Conservation (phyloP, 2,888 invertebrate genomes). For the Melinaea marsaeus region DNA sequence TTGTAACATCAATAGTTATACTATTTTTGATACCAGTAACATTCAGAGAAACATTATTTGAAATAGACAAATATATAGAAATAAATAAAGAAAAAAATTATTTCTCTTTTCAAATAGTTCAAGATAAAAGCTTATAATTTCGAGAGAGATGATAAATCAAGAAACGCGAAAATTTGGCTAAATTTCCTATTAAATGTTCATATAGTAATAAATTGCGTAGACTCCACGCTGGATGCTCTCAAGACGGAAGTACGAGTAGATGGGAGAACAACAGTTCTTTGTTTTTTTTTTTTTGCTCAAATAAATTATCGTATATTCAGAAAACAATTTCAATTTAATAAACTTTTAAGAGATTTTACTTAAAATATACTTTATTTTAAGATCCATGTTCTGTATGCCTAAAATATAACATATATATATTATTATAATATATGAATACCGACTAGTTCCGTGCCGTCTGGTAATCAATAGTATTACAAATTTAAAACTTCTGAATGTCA, state of each 20-base stretch:
- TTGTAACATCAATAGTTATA: no score
- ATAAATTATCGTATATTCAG: neutral
- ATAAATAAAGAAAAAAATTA: neutral
- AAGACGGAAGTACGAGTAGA: slow-evolving; percentile 7
- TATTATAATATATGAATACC: no score
- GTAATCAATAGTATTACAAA: no score
- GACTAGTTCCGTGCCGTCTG: no score
- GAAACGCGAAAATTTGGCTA: slow-evolving; percentile 4
- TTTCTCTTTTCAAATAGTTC: neutral
- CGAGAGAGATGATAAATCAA: neutral
- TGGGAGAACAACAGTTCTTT: neutral
- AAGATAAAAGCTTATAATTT: neutral
- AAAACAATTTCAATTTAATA: neutral
- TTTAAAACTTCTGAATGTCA: no score
- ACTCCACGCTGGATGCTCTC: slow-evolving; percentile 9
- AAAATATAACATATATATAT: no score
- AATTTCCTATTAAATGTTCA: slow-evolving; percentile 8
- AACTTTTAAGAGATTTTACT: no score
- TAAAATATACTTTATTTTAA: no score
- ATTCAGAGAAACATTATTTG: neutral
- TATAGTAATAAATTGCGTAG: slow-evolving; percentile 8
- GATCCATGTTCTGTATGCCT: no score
- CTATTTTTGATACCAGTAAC: no score
- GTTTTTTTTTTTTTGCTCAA: slow-evolving; percentile 9
- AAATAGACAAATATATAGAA: neutral